Evolutionary conservation across 2,888 invertebrate genomes (phyloP), one percentile per base, ranked within the genome.

Genomic region (Pollenia angustigena): DNA sequence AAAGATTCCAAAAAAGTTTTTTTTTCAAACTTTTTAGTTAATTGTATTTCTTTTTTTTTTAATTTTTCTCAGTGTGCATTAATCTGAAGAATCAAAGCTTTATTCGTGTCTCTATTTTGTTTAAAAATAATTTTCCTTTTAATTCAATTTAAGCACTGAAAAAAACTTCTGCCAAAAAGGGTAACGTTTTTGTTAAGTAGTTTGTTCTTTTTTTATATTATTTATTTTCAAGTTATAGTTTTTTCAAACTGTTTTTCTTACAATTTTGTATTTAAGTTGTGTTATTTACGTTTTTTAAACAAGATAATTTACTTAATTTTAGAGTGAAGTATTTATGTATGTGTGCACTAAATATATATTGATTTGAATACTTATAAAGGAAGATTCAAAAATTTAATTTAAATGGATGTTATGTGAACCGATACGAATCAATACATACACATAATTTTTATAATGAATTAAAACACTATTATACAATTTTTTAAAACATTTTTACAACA

Each of bases 161-260:
- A 85, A 75, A 82, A 79, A 44, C 64, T 46, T 78, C 90, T 85
- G 76, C 83, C 87, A 89, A 89, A 86, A 91, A 88, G 88, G 90
- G 90, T 90, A 90, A 90, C 68, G 32, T 84, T 81, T 81, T 82
- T 78, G 72, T 85, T 82, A 72, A 58, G 52, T 82, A 68, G 78
- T 48, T 81, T 54, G 10, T 32, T 40, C 52, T 52, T 6, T 69
- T 40, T 69, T 52, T 60, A 46, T 16, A 50, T 3, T 9, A 40
- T 69, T 79, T 48, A 74, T 44, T 64, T 76, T 46, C 23, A 66
- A 78, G 11, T 66, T 66, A 44, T 56, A 60, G 23, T 69, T 69
- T 69, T 69, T 69, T 8, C 18, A 42, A 12, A 54, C 1, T 32
- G 48, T 9, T 56, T 71, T 54, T 83, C 4, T 16, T 42, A 18